Percentiles rank a stretch among this genome's conserved stretches.
These are phyloP conservation scores for Corythornis madagascariensis DNA, from an alignment of 2,113 vertebrate species.

Conservation along the genomic window DNA sequence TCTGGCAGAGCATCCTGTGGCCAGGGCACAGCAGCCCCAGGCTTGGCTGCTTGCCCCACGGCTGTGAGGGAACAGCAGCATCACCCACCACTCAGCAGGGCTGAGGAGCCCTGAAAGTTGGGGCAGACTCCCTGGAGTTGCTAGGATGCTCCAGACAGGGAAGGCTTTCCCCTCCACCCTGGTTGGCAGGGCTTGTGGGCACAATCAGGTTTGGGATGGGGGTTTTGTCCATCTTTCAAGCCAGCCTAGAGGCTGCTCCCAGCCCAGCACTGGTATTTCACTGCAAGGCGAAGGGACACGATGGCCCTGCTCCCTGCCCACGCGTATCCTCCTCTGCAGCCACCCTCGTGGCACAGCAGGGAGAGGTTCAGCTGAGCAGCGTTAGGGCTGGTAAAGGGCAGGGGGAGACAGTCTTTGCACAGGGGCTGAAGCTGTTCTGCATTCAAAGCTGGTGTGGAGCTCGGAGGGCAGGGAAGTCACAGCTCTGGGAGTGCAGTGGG, in stretches of 20 bases:
- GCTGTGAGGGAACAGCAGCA: accelerated
- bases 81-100: accelerated
- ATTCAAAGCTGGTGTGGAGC: not conserved
- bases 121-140: not conserved
- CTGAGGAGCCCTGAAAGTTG: not conserved
- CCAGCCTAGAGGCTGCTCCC: not conserved
- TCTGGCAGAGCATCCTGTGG: not conserved
- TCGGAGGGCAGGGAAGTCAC: not conserved
- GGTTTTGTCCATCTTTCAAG: not conserved
- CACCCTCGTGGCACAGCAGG: not conserved
- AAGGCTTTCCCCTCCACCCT: not conserved
- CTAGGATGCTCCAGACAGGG: not conserved
- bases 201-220: not conserved
- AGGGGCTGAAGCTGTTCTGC: accelerated
- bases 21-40: accelerated
- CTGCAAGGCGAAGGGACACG: not conserved
- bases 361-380: not conserved
- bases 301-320: not conserved
- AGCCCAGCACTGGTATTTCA: accelerated
- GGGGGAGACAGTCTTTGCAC: not conserved
- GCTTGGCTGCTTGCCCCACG: not conserved
- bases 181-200: not conserved
- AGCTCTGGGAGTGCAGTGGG: accelerated
- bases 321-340: not conserved
- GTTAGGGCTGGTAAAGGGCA: not conserved